These are phyloP conservation scores for Chaetodon auriga DNA, from an alignment of 2,113 vertebrate species.

Conservation along the genomic window DNA sequence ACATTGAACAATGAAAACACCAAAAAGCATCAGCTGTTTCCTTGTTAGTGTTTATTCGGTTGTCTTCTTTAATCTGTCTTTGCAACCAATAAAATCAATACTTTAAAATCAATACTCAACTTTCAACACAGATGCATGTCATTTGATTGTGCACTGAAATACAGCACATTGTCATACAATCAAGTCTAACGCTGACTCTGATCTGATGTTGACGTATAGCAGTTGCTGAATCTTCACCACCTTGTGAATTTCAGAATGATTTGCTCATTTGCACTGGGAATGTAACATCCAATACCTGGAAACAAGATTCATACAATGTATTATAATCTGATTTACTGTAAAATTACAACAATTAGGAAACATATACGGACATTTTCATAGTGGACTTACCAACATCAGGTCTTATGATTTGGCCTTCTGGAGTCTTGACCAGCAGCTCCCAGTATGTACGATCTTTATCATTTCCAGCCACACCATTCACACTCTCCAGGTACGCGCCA, in stretches of 20 bases:
- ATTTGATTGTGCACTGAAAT: not conserved
- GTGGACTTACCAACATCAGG: constrained; percentile 63
- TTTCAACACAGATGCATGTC: not conserved
- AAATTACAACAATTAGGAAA: not conserved
- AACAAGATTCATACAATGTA: not conserved
- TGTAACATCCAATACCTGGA: constrained; percentile 70
- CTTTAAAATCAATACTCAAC: not conserved
- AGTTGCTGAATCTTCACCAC: constrained; percentile 37
- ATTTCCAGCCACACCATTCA: constrained; percentile 56
- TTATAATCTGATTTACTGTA: not conserved
- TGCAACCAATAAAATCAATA: not conserved
- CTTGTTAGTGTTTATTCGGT: not conserved
- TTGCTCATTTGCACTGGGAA: constrained; percentile 43
- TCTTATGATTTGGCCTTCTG: not conserved
- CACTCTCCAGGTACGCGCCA: constrained; percentile 65
- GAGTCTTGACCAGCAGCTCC: constrained; percentile 48
- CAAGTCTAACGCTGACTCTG: not conserved
- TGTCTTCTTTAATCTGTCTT: too few relatives aligned
- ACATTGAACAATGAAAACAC: not conserved
- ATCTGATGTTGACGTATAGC: not conserved
- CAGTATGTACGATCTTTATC: constrained; percentile 51
- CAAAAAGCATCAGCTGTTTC: too few relatives aligned
- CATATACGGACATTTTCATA: too few relatives aligned
- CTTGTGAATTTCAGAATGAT: constrained; percentile 59
- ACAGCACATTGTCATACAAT: not conserved